Evolutionary conservation across 2,888 invertebrate genomes (phyloP).

Genomic region (Crioceris asparagi): DNA sequence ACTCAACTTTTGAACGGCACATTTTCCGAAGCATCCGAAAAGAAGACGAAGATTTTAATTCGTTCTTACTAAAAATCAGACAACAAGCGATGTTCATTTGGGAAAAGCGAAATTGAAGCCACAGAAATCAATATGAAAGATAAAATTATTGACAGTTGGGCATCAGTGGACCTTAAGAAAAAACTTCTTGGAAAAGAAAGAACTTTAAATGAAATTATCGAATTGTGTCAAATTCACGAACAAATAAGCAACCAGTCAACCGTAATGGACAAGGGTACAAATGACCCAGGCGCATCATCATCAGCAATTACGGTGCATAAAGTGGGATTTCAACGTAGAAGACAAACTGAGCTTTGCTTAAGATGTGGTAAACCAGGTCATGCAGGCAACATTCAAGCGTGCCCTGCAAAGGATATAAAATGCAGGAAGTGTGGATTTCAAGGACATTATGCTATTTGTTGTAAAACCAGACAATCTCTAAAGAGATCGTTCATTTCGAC

Average conservation of each 20-base stretch:
- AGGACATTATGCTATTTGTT: slow-evolving; percentile 13
- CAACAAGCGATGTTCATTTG: slow-evolving; percentile 27
- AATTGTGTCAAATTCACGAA: slow-evolving; percentile 19
- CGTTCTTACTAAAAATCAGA: slow-evolving; percentile 23
- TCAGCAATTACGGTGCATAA: slow-evolving; percentile 5
- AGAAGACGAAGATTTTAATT: slow-evolving; percentile 24
- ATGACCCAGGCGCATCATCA: no score
- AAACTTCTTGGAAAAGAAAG: slow-evolving; percentile 21
- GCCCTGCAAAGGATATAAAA: slow-evolving; percentile 10
- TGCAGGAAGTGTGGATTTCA: slow-evolving; percentile 13
- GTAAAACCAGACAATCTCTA: slow-evolving; percentile 8
- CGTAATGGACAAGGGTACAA: slow-evolving; percentile 8
- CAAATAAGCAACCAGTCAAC: slow-evolving; percentile 15
- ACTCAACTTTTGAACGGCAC: slow-evolving; percentile 27
- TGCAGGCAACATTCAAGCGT: slow-evolving; percentile 1
- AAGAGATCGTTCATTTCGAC: no score
- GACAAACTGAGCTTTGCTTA: slow-evolving; percentile 5
- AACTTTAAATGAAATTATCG: slow-evolving; percentile 20
- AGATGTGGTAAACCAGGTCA: slow-evolving; percentile 11
- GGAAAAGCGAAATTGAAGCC: no score
- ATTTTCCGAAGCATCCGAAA: slow-evolving; percentile 20
- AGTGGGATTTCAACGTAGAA: no score
- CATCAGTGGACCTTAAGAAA: slow-evolving; percentile 18
- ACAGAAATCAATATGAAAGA: no score
- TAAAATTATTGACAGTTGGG: slow-evolving; percentile 22